Conservation (phyloP, 2,113 vertebrate species). For the Xenopus laevis region DNA sequence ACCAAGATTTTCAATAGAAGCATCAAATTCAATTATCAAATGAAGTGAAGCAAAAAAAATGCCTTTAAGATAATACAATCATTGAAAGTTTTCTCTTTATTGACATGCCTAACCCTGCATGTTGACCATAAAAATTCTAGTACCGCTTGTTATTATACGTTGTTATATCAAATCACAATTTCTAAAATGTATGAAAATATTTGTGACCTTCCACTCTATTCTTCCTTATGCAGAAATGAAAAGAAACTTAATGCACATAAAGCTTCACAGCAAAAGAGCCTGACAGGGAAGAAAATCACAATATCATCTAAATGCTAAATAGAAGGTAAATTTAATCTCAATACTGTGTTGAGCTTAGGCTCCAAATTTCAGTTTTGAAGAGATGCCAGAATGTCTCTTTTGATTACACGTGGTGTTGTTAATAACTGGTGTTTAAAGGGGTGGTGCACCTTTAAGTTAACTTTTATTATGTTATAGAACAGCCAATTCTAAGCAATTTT, state of each 20-base stretch:
- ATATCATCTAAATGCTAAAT: slow-evolving; percentile 39
- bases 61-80: slow-evolving; percentile 5
- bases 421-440: no score
- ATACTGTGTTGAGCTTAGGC: background rate
- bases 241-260: slow-evolving; percentile 7
- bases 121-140: slow-evolving; percentile 2
- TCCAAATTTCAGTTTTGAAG: no score
- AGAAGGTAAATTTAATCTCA: slow-evolving; percentile 32
- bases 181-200: slow-evolving; percentile 25
- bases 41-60: background rate
- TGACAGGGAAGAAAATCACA: slow-evolving; percentile 28
- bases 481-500: no score
- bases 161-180: slow-evolving; percentile 19
- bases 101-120: background rate
- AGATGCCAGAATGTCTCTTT: no score
- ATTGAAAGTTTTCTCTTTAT: slow-evolving; percentile 10
- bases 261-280: background rate
- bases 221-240: slow-evolving; percentile 7
- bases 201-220: slow-evolving; percentile 27
- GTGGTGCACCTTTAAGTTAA: no score
- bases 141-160: slow-evolving; percentile 18
- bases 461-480: no score
- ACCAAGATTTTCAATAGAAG: slow-evolving; percentile 10
- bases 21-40: slow-evolving; percentile 7
- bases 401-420: no score